Evolutionary conservation across 64 coral and sea anemone species (phyloP), one percentile per base, ranked within the genome.

Genomic region (Porites australiensis): DNA sequence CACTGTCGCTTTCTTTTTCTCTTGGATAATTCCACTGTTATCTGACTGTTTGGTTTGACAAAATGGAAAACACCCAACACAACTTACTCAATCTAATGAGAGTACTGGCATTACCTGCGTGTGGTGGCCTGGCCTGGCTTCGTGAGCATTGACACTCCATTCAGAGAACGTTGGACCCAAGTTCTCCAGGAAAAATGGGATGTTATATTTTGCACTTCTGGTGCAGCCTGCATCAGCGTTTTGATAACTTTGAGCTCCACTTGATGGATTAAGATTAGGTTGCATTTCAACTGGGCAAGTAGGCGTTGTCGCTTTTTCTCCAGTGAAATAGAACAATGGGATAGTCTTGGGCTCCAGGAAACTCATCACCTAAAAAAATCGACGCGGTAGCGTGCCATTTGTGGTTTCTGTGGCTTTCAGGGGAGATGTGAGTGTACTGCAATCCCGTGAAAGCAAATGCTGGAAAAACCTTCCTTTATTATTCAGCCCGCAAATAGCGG

Each of bases 121-220:
- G 20, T 97, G 95, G 70, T 97, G 95, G 62, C 95, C 95, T 50
- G 95, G 95, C 62, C 95, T 88, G 1, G 95, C 95, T 75, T 97
- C 95, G 58, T 97, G 95, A 44, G 95, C 88, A 88, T 94, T 94
- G 6, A 94, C 92, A 57, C 95, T 97, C 95, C 87, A 94, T 77
- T 97, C 91, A 58, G 83, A 82, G 21, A 70, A 97, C 66, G 65
- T 91, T 11, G 95, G 95, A 3, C 95, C 95, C 60, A 88, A 86
- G 7, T 89, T 71, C 19, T 47, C 74, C 0, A 90, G 43, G 57
- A 97, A 97, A 64, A 97, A 97, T 11, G 95, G 95, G 6, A 97
- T 90, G 22, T 87, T 90, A 67, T 97, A 97, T 69, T 86, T 79
- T 15, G 88, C 88, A n/a, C 82, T 91, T 4, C 22, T 13, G 57